phyloP scores from a whole-genome alignment of 2,797 vertebrate species.

The Urophycis tenuis region DNA sequence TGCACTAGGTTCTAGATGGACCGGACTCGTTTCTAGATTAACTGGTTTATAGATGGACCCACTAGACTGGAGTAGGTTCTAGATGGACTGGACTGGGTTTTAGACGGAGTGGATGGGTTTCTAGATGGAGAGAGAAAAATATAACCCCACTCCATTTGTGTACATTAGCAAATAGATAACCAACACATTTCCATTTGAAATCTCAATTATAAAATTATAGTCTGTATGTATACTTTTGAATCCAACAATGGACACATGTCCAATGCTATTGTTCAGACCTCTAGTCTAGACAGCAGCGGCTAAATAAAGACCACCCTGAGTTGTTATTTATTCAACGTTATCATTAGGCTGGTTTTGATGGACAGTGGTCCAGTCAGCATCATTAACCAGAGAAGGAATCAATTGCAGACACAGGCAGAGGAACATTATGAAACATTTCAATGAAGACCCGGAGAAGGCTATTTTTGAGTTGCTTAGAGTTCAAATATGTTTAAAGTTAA shows the following conservation, averaged over 20 bases:
- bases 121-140: background rate
- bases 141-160: background rate
- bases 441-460: background rate
- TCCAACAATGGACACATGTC: background rate
- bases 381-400: no score
- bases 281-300: background rate
- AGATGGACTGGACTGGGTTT: background rate
- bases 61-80: background rate
- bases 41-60: background rate
- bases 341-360: background rate
- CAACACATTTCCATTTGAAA: no score
- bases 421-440: background rate
- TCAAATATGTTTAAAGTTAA: background rate
- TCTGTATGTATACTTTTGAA: no score
- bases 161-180: no score
- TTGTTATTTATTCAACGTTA: background rate
- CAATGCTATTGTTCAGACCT: background rate
- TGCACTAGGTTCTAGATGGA: no score
- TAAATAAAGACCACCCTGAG: background rate
- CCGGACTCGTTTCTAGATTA: no score
- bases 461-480: background rate
- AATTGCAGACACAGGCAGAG: background rate
- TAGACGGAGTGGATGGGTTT: background rate
- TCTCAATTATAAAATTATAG: no score
- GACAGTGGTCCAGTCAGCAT: background rate